Conservation (phyloP, 2,797 vertebrate genomes). For the Anabas testudineus region DNA sequence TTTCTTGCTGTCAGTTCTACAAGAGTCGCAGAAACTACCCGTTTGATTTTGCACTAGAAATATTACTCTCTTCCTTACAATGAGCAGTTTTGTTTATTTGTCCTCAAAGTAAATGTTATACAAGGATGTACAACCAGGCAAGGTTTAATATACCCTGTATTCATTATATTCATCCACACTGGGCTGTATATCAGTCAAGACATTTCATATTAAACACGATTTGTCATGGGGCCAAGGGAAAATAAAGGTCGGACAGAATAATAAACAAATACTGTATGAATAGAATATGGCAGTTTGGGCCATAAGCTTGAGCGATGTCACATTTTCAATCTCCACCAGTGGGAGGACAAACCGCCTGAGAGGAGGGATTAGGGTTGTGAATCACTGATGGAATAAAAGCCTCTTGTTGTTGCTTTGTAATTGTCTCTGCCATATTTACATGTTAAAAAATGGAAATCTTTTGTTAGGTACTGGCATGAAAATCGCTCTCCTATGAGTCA, state of each 20-base stretch:
- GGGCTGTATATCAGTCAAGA: constrained; percentile 68
- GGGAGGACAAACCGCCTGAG: constrained; percentile 82
- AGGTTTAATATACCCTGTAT: constrained; percentile 43
- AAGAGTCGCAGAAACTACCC: constrained; percentile 1
- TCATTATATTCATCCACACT: constrained; percentile 51
- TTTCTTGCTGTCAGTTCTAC: constrained; percentile 12
- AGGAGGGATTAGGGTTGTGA: constrained; percentile 81
- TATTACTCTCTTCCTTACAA: constrained; percentile 22
- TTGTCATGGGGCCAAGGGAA: constrained; percentile 70
- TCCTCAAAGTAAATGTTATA: constrained; percentile 60
- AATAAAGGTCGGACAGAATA: constrained; percentile 75
- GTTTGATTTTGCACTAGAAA: constrained; percentile 30
- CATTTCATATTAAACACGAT: constrained; percentile 75
- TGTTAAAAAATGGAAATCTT: constrained; percentile 82
- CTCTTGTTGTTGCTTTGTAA: constrained; percentile 83
- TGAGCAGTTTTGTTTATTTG: constrained; percentile 46
- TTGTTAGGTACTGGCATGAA: constrained; percentile 76
- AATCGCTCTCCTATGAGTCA: constrained; percentile 77
- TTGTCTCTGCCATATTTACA: constrained; percentile 83
- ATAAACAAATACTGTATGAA: constrained; percentile 77
- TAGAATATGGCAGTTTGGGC: constrained; percentile 66
- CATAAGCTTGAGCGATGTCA: constrained; percentile 75
- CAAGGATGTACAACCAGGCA: constrained; percentile 46
- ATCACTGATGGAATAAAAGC: constrained; percentile 81
- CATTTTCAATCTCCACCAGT: constrained; percentile 81